phyloP scores from a whole-genome alignment of 1,140 invertebrate genomes.

The Dufourea novaeangliae region DNA sequence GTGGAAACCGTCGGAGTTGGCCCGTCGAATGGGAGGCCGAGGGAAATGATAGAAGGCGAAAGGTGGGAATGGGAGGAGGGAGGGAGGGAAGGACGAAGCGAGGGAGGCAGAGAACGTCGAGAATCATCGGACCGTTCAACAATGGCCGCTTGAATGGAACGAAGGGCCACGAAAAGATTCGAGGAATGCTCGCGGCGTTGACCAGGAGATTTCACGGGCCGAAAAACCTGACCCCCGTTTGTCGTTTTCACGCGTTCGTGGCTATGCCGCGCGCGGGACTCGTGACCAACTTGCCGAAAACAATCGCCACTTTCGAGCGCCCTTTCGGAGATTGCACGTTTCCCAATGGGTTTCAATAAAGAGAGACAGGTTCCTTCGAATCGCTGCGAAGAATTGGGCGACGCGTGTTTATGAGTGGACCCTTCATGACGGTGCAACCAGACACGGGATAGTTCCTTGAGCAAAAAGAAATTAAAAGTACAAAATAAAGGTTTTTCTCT shows the following conservation, averaged over 20 bases:
- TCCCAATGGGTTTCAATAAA: no score
- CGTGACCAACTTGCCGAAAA: conserved; percentile 8
- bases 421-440: no score
- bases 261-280: neutral
- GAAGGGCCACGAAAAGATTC: conserved; percentile 33
- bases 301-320: neutral
- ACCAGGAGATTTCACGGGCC: conserved; percentile 7
- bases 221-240: conserved; percentile 41
- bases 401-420: no score
- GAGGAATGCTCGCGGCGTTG: conserved; percentile 38
- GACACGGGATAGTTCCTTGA: no score
- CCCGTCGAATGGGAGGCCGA: conserved; percentile 24
- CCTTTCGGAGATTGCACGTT: no score
- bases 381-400: no score
- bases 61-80: no score
- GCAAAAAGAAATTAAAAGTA: no score
- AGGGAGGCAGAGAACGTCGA: neutral
- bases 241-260: conserved; percentile 22
- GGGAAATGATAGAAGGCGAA: conserved; percentile 52
- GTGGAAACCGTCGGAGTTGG: conserved; percentile 40
- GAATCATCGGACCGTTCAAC: conserved; percentile 40
- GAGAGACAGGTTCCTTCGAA: no score
- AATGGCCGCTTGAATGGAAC: conserved; percentile 42
- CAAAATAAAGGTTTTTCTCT: no score
- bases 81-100: conserved; percentile 6